Evolutionary conservation across 1,140 invertebrate species (phyloP).

Genomic region (Rhagoletis zephyria): DNA sequence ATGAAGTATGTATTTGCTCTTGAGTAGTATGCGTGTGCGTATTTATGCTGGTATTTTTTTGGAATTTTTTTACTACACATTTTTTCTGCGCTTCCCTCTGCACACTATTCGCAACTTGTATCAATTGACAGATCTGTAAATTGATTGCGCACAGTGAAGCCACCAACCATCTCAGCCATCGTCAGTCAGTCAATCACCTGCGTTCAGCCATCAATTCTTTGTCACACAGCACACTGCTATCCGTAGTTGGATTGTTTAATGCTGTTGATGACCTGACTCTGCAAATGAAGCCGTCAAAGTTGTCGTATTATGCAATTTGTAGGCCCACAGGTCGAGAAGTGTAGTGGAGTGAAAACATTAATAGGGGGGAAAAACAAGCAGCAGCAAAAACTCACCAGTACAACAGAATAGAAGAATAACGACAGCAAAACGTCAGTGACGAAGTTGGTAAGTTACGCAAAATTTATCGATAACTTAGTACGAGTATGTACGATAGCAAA

Average conservation of each 20-base stretch:
- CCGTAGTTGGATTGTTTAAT: not conserved
- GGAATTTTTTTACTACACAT: not conserved
- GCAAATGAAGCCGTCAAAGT: slow-evolving; percentile 45
- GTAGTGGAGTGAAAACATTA: not conserved
- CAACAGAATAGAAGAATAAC: not conserved
- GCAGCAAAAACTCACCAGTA: not conserved
- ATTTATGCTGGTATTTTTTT: not conserved
- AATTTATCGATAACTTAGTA: slow-evolving; percentile 11
- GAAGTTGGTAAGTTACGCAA: slow-evolving; percentile 23
- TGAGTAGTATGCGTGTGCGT: not conserved
- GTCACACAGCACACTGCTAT: not conserved
- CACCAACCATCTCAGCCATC: not conserved
- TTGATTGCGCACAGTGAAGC: not conserved
- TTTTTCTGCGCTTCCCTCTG: not conserved
- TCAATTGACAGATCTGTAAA: slow-evolving; percentile 1
- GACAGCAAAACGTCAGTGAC: not conserved
- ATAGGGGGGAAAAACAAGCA: not conserved
- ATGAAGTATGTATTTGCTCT: too few relatives aligned
- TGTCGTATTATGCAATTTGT: slow-evolving; percentile 2
- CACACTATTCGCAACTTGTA: not conserved
- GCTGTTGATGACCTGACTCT: not conserved
- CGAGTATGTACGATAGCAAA: too few relatives aligned
- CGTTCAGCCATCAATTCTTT: slow-evolving; percentile 13
- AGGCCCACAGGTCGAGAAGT: not conserved
- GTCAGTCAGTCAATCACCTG: slow-evolving; percentile 47